phyloP scores from a whole-genome alignment of 2,797 vertebrate species.

The Urophycis tenuis region DNA sequence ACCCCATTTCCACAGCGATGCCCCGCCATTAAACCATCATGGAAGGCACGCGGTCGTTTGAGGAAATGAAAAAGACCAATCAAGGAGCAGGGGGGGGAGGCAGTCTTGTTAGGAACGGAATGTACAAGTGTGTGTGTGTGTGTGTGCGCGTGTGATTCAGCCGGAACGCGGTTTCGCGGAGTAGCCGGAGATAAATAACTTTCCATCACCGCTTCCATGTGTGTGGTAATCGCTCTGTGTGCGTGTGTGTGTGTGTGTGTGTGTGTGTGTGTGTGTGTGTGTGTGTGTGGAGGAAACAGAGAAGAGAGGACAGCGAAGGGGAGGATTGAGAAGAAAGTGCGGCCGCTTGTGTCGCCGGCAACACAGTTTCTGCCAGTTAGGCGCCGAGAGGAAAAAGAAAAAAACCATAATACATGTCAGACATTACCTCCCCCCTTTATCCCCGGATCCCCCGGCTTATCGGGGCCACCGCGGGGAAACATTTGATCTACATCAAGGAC shows the following conservation, averaged over 20 bases:
- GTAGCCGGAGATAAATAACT: not conserved
- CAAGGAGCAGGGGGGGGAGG: conserved; percentile 17
- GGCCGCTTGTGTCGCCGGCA: not conserved
- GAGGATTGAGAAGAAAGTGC: conserved; percentile 9
- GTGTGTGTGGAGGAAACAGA: not conserved
- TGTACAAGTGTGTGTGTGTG: conserved; percentile 15
- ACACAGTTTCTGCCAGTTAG: not conserved
- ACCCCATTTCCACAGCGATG: conserved; percentile 45
- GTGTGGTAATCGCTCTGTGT: not conserved
- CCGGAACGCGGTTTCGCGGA: not conserved
- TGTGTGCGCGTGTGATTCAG: too few species aligned
- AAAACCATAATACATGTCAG: not conserved
- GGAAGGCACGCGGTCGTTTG: conserved; percentile 31
- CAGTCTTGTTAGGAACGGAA: conserved; percentile 29
- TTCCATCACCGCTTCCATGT: not conserved
- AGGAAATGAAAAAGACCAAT: conserved; percentile 46
- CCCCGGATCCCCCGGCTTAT: not conserved
- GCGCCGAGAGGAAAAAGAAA: too few species aligned
- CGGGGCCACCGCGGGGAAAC: not conserved
- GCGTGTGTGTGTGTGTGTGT: too few species aligned
- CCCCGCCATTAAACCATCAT: conserved; percentile 44
- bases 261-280: too few species aligned
- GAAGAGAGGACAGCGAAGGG: not conserved
- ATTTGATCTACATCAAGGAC: not conserved
- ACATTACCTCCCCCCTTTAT: not conserved